Evolutionary conservation across 2,888 invertebrate genomes (phyloP).

Genomic region (Erannis defoliaria): DNA sequence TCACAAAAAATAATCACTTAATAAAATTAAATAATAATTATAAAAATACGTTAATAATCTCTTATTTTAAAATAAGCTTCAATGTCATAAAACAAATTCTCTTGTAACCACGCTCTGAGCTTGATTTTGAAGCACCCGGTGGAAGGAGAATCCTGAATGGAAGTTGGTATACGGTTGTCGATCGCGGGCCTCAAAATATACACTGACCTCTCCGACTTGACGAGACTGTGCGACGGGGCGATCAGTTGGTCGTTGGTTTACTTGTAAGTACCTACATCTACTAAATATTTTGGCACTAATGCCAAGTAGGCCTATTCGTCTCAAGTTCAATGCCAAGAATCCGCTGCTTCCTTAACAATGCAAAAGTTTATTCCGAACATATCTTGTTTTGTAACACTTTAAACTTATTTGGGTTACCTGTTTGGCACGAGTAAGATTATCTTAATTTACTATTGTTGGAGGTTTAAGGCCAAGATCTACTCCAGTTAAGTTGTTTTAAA

Average conservation of each 20-base stretch:
- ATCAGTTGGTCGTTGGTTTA: background rate
- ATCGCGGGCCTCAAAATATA: too few relatives aligned
- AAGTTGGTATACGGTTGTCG: too few relatives aligned
- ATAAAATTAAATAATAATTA: too few relatives aligned
- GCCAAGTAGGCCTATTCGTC: conserved; percentile 71
- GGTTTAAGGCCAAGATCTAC: conserved; percentile 41
- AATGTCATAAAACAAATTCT: too few relatives aligned
- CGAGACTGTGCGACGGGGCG: too few relatives aligned
- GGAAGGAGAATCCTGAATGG: too few relatives aligned
- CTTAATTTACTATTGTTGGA: conserved; percentile 46
- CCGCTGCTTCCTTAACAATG: conserved; percentile 57
- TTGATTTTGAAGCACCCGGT: too few relatives aligned
- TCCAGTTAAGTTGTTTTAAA: conserved; percentile 28
- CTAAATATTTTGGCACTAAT: conserved; percentile 67
- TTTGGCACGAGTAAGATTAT: conserved; percentile 49
- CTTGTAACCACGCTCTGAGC: too few relatives aligned
- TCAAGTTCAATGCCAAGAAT: conserved; percentile 83
- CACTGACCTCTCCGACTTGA: too few relatives aligned
- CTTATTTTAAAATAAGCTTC: too few relatives aligned
- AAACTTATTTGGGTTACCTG: conserved; percentile 45
- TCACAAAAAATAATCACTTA: too few relatives aligned
- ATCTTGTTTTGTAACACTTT: conserved; percentile 46
- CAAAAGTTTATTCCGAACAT: conserved; percentile 56
- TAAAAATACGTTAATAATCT: too few relatives aligned
- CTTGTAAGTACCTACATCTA: background rate